Base-by-base conservation (phyloP, 2,113 vertebrate genomes). In the Labeo rohita region DNA sequence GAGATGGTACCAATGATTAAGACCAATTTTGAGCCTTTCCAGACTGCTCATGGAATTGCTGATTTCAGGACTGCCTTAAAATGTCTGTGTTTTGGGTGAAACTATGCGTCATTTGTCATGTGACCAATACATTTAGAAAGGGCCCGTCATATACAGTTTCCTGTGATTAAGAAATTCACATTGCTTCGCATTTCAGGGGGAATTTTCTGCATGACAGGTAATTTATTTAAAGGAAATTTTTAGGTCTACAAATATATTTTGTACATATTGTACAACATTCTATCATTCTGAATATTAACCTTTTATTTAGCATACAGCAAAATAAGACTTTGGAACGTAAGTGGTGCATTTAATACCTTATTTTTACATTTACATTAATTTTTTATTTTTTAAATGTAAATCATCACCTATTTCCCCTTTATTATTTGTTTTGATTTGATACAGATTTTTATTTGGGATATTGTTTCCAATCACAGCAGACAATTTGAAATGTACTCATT, bases 1-100 rank as follows among this genome's bases (percentile, higher is more conserved):
- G 70, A 47, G 34, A 43, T 72, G 36, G 36, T 72, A 76, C 47
- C 49, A 21, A 21, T 78, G 15, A 78, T 80, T 80, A 63, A 23
- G 39, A 39, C 13, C 39, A 23, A 8, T 8, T 8, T 65, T 65
- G 78, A 49, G 78, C n/a, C 16, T 78, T 49, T 80, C 4, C 59
- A 80, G 3, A 49, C 16, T 8, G 5, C 6, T 13, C 54, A 21
- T 43, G 36, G 9, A 72, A 43, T 16, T 56, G 4, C 4, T 23
- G 7, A 28, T 49, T 80, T 43, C 6, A n/a, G 39, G 36, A 45
- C n/a, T 61, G 43, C 39, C 3, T 43, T 5, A 43, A 4, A 43
- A 61, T 79, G 9, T 61, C 34, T 10, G 68, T 45, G 16, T 45
- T 72, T 72, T 43, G 3, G 15, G 15, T 70, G 36, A 70, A 70